A percentile compares a stretch with the other conserved stretches of the same genome.
Evolutionary conservation across 2,888 invertebrate species (phyloP).

Genomic region (Spisula solida): DNA sequence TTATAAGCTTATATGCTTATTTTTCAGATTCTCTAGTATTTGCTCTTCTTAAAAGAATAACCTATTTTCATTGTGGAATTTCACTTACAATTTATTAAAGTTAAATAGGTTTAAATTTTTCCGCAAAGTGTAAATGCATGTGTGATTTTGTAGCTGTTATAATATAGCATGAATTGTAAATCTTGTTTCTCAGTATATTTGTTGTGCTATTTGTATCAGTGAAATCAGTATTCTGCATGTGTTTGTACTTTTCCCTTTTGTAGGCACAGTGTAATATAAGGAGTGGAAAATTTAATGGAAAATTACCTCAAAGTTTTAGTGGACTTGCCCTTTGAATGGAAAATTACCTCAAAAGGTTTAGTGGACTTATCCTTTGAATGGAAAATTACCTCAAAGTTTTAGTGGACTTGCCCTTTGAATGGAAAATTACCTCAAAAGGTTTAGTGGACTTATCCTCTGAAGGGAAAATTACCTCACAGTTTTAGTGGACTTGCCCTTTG

Average conservation of each 20-base stretch:
- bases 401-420: background rate
- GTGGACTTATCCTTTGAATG: too few relatives aligned
- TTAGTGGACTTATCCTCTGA: too few relatives aligned
- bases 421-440: background rate
- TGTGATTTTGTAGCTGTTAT: background rate
- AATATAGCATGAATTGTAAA: background rate
- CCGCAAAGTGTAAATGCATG: background rate
- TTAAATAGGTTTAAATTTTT: background rate
- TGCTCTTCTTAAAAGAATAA: too few relatives aligned
- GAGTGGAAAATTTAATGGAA: background rate
- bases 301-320: background rate
- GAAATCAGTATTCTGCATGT: conserved; percentile 9
- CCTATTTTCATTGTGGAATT: too few relatives aligned
- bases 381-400: background rate
- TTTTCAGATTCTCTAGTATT: too few relatives aligned
- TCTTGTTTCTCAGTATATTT: conserved; percentile 7
- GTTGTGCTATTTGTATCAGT: conserved; percentile 19
- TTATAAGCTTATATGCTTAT: too few relatives aligned
- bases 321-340: background rate
- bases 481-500: background rate
- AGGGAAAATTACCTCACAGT: background rate
- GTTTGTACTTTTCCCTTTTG: conserved; percentile 15
- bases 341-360: background rate
- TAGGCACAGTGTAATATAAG: conserved; percentile 25
- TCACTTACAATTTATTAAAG: too few relatives aligned